phyloP scores from a whole-genome alignment of 1,140 invertebrate species.

The Helicoverpa zea region DNA sequence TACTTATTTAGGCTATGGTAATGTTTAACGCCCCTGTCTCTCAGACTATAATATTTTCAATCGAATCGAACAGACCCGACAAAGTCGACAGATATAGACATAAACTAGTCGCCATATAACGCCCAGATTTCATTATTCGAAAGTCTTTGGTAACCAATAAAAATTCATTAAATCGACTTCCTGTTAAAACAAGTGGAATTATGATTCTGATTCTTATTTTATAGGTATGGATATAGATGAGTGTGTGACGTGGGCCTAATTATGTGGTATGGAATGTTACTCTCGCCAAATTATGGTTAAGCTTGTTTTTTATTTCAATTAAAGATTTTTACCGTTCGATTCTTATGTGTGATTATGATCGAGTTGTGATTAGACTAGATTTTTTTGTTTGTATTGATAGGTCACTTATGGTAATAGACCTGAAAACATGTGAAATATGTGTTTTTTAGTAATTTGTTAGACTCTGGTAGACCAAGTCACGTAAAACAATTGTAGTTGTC shows the following conservation, averaged over 20 bases:
- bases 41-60: conserved; percentile 40
- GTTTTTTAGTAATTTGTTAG: too few relatives aligned
- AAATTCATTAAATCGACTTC: conserved; percentile 48
- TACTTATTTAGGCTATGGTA: conserved; percentile 12
- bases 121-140: conserved; percentile 47
- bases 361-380: neutral
- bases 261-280: conserved; percentile 39
- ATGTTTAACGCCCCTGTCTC: conserved; percentile 20
- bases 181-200: conserved; percentile 49
- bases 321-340: conserved; percentile 15
- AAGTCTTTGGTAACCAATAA: conserved; percentile 49
- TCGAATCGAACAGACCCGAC: neutral
- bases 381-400: neutral
- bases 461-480: too few relatives aligned
- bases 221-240: neutral
- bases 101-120: conserved; percentile 48
- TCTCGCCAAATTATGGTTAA: conserved; percentile 34
- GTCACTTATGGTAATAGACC: neutral
- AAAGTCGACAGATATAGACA: conserved; percentile 36
- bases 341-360: conserved; percentile 3
- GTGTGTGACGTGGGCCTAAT: conserved; percentile 34
- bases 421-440: too few relatives aligned
- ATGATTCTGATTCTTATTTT: conserved; percentile 38
- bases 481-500: too few relatives aligned
- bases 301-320: conserved; percentile 32